Evolutionary conservation across 2,797 vertebrate species (phyloP), one percentile per base, ranked within the genome.

Genomic region (Ispidina lecontei): DNA sequence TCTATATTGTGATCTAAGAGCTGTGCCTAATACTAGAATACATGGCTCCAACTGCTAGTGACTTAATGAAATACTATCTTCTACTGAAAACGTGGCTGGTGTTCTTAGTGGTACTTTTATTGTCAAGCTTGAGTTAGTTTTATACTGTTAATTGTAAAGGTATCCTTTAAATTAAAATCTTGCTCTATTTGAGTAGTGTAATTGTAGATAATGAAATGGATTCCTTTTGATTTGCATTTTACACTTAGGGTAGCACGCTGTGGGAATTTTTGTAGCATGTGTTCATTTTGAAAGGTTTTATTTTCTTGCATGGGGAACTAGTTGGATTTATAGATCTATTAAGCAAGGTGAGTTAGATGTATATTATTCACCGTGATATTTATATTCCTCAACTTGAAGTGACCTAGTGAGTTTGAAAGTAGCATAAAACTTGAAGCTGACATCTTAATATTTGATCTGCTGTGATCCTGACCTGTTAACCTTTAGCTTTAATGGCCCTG

Each of bases 241-340:
- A 54, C 41, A 76, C 77, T 60, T 76, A 52, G 29, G 56, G 39
- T 74, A 77, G 65, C 4, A 10, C 4, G 1, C 65, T 4, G 28
- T 67, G 44, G 71, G 35, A 52, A 52, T 86, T 94, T 79, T 83
- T 85, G 47, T 21, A 52, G 65, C 23, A 1, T 14, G 28, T 35
- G 43, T 55, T 93, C 33, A 14, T 31, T 77, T 92, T 60, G 67
- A 80, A 86, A 84, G 25, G 58, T 85, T 93, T 70, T 31, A 55
- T 93, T 96, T 95, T 62, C 79, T 70, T 92, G 28, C 51, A 21
- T 29, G 77, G 60, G 49, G 43, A 76, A 33, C 41, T 58, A 58
- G 37, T 73, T 90, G 55, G 33, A 91, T 93, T 96, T 95, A 87
- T 87, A 91, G 75, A 82, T 91, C 84, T 95, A 9, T 86, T 96